Evolutionary conservation across 2,797 vertebrate species (phyloP), one percentile per base, ranked within the genome.

Genomic region (Chaunax sp.): DNA sequence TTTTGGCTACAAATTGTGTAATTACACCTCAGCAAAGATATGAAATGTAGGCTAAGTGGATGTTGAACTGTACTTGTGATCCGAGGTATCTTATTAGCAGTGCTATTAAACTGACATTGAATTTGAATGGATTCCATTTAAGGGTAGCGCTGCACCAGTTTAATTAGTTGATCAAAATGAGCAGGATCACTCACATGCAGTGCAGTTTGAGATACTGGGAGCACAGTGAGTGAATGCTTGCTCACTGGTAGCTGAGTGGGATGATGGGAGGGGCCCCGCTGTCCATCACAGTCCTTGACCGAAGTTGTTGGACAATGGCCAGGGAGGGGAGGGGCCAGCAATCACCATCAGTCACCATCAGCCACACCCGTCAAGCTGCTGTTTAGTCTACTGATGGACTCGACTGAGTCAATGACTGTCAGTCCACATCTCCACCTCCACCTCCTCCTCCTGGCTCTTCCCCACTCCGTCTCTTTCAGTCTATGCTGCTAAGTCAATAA

Each of bases 341-440:
- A 82, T 90, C 89, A 77, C 74, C 84, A 90, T 91, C 89, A 82
- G 79, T 91, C 90, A 90, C 80, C 64, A 63, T 85, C 75, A 82
- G 87, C 70, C 78, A 69, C 88, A 72, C 76, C 87, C 87, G 64
- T 76, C 71, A 65, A 80, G 83, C 84, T 69, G 83, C 85, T 75
- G 74, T 82, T 89, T 77, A 77, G 63, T 64, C 73, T 58, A 51
- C 72, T 87, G 89, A 93, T 91, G 73, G 90, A 92, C 89, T 90
- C 78, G 47, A 52, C 56, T 43, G 72, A 93, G 90, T 93, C 86
- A 92, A 94, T 94, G 85, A 92, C 89, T 92, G 90, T 92, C 92
- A 92, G 63, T 80, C 75, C 63, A 41, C 44, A 22, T 80, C 82
- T 51, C 74, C 75, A 44, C 66, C 72, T 58, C 78, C 57, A 18